phyloP scores from a whole-genome alignment of 2,888 invertebrate species.

The Crepidodera aurea region DNA sequence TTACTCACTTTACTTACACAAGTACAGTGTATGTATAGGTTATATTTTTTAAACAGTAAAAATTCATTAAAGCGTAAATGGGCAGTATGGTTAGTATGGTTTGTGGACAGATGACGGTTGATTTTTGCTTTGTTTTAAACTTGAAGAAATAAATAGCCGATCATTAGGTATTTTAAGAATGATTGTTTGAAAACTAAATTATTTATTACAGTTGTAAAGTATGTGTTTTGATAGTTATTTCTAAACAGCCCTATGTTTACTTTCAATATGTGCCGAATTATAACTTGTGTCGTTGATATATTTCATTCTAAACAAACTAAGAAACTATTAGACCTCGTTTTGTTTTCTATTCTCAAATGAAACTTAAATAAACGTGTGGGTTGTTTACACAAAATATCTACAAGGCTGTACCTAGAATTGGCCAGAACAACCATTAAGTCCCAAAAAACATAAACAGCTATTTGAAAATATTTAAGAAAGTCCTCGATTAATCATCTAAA shows the following conservation, averaged over 20 bases:
- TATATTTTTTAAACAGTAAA: too few relatives aligned
- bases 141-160: slow-evolving; percentile 3
- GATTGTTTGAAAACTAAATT: slow-evolving; percentile 36
- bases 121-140: neutral
- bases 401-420: neutral
- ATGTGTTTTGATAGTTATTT: slow-evolving; percentile 35
- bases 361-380: slow-evolving; percentile 11
- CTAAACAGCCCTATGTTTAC: slow-evolving; percentile 33
- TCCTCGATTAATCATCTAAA: too few relatives aligned
- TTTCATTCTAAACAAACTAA: slow-evolving; percentile 34
- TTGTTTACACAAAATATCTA: neutral
- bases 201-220: slow-evolving; percentile 35
- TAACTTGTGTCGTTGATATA: slow-evolving; percentile 33
- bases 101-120: too few relatives aligned
- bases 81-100: too few relatives aligned
- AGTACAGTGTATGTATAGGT: too few relatives aligned
- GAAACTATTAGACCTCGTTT: slow-evolving; percentile 9
- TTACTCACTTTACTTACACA: too few relatives aligned
- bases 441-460: too few relatives aligned
- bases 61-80: too few relatives aligned
- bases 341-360: slow-evolving; percentile 11
- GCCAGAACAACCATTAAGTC: too few relatives aligned
- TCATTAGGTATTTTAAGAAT: slow-evolving; percentile 24
- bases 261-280: slow-evolving; percentile 32
- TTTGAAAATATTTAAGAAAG: too few relatives aligned